Percentiles rank a stretch among this genome's conserved stretches.
These are phyloP conservation scores for Tragelaphus buxtoni DNA, from an alignment of 2,113 vertebrate genomes.

Conservation along the genomic window DNA sequence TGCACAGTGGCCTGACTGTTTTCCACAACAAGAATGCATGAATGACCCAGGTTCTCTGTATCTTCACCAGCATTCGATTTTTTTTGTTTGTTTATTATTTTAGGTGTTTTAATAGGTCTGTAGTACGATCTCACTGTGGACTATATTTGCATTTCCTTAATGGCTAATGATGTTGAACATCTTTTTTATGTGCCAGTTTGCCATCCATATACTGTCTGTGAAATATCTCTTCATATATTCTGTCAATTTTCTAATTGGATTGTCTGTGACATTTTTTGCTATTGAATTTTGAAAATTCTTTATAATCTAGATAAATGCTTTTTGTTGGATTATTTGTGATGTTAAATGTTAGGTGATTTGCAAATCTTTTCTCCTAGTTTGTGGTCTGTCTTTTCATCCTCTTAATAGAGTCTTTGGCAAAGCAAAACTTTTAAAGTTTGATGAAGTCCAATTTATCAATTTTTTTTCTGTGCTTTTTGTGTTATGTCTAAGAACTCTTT, in stretches of 20 bases:
- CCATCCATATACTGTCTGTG: fast-evolving
- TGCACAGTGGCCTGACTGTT: not conserved
- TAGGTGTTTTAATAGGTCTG: not conserved
- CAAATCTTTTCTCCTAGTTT: not conserved
- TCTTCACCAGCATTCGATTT: not conserved
- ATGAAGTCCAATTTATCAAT: not conserved
- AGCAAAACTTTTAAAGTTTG: not conserved
- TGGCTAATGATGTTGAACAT: not conserved
- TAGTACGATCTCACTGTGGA: not conserved
- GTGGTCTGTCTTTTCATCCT: not conserved
- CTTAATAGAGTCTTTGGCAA: not conserved
- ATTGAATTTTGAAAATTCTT: not conserved
- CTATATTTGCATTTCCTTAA: not conserved
- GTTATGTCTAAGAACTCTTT: not conserved
- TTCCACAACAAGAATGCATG: not conserved
- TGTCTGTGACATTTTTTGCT: not conserved
- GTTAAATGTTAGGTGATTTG: not conserved
- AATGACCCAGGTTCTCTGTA: not conserved
- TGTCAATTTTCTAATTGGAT: not conserved
- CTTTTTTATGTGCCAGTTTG: not conserved
- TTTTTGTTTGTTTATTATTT: not conserved
- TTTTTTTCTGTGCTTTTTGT: not conserved
- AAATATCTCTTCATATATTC: not conserved
- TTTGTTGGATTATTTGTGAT: not conserved
- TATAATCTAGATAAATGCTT: not conserved